Base-by-base conservation (phyloP, 2,888 invertebrate genomes). In the Escarpia spicata region DNA sequence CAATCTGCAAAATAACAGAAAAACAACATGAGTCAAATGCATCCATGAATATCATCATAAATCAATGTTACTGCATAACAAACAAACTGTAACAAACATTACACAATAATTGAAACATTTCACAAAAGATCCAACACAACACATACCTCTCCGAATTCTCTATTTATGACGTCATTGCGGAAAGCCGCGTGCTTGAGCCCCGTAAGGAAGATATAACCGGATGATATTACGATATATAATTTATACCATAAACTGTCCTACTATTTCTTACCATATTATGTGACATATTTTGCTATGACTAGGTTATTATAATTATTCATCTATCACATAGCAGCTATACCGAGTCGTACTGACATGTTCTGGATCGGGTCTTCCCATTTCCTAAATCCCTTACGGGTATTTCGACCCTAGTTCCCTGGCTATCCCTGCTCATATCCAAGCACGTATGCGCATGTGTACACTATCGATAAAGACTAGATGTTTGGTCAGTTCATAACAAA, bases 1-100 rank as follows among this genome's bases (percentile, higher is more conserved):
- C 75, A 75, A 75, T 75, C 75, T 75, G 75, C 75, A 75, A 75
- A 75, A 75, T 75, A 75, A 75, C 75, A 75, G 26, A 75, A 75
- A 75, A 15, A 75, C 26, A 75, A 26, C 19, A 26, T 26, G 6
- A 75, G 75, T 75, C 75, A 75, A 75, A 75, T 19, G 75, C 75
- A 75, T 75, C 75, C 75, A 26, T 75, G n/a, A 75, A 75, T 6
- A 26, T 26, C 19, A 26, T 75, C 75, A 75, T 75, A 75, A 15
- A 75, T 26, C 15, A 3, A 26, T 75, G 75, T 75, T 15, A 75
- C 19, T 19, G 19, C n/a, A 75, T 26, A 75, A 26, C 75, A n/a
- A 75, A 75, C 26, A 75, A 75, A 75, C 26, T 19, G 26, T 6
- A 75, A 26, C 19, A 75, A 75, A 26, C 75, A 75, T 19, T 26